Evolutionary conservation across 2,113 vertebrate genomes (phyloP), one percentile per base, ranked within the genome.

Genomic region (Phalacrocorax brasilianus): DNA sequence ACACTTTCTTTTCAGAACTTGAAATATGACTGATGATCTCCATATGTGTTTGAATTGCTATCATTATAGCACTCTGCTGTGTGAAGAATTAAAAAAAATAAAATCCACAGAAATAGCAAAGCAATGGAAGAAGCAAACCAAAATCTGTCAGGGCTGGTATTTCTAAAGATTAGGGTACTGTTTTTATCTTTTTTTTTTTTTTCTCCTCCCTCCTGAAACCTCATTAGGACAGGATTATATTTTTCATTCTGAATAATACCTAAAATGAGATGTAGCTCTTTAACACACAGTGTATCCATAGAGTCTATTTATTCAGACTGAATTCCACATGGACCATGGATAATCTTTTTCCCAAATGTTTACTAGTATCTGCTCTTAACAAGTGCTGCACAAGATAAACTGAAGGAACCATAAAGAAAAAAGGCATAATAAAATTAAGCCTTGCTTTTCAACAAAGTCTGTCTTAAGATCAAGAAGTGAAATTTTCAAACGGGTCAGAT

Each of bases 291-390:
- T 5, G 12, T 95, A 92, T 88, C 52, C 49, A 74, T 50, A 70
- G 65, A 93, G 88, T 92, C 58, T 94, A 68, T 95, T 95, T 97
- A 96, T 94, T 92, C 82, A 79, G 50, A 66, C 84, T 68, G 50
- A 91, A 95, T 96, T 93, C 80, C 77, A 81, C 62, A 52, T 50
- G 88, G 74, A 65, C 75, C 30, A 49, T 44, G 38, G 74, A 85
- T 96, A 95, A 96, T 62, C 59, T 95, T 66, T 65, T 73, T 30
- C 78, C 83, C 59, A 93, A 92, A 81, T 91, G 85, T 78, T 88
- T 95, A 92, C 67, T 44, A 70, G 23, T 89, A 71, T 93, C 75
- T 85, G 53, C 82, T 94, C 59, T 89, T 96, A 89, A 93, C 79
- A 80, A 95, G 52, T 44, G 40, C 32, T 88, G 28, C 49, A 45